Base-by-base conservation (phyloP, 1,140 invertebrate species). In the Aphelinus certus region DNA sequence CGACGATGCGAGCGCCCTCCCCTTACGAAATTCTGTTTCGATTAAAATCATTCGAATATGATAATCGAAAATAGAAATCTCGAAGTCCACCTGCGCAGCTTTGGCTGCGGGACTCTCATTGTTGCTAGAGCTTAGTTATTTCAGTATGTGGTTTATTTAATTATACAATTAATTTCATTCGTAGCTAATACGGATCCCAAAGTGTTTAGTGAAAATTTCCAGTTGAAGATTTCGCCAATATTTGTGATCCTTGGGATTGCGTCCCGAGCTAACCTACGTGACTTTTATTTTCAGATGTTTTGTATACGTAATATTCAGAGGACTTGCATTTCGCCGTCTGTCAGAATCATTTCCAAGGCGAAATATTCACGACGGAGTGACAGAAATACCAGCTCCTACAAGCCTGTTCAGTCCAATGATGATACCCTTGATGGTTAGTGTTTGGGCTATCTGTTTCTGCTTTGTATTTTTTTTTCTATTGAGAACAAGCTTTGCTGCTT, bases 321-420 rank as follows among this genome's bases (percentile, higher is more conserved):
- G 73, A 76, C 76, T 77, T 83, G 79, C 76, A 55, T 70, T 55
- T 75, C 73, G 62, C 75, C 56, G 51, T 71, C 81, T 46, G 68
- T 83, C 45, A 83, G 79, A 69, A 43, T 83, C 0, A 57, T 85
- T 42, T 71, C 79, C 42, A 84, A 78, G 65, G 81, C 77, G 1
- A 71, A 78, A 45, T 87, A 86, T 73, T 87, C 85, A 3, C 80
- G 86, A 73, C 81, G 85, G 7, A 86, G 82, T 58, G 83, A 85
- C 9, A 82, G 85, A 66, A 85, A 78, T 51, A 86, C 79, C 0
- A 81, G 73, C 69, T 76, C 85, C 0, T 86, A 84, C 64, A 85
- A 85, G 63, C 10, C 85, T 9, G 72, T 87, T 7, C 83, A 84
- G 10, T 79, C 85, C 3, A 81, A 80, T 49, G 77, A 82, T 5